These are phyloP conservation scores for Smittia sp. DNA, from an alignment of 2,888 invertebrate species.

Conservation along the genomic window DNA sequence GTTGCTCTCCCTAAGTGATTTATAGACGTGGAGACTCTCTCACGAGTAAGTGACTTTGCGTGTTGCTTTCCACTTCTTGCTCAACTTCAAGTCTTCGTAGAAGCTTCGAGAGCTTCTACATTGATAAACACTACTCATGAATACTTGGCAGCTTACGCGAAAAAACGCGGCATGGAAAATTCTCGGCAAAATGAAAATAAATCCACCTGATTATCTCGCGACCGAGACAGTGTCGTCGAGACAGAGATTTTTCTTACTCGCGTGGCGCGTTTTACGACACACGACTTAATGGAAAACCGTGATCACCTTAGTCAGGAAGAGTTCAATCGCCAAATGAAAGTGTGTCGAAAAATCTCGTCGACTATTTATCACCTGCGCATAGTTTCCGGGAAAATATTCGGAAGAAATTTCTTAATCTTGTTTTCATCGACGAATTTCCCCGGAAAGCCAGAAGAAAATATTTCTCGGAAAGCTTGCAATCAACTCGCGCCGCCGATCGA, in stretches of 20 bases:
- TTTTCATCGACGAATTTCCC: too few species aligned
- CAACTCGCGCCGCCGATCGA: too few species aligned
- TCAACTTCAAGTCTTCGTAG: background rate
- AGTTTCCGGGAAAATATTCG: too few species aligned
- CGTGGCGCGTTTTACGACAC: background rate
- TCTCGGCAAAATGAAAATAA: background rate
- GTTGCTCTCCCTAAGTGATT: constrained; percentile 22
- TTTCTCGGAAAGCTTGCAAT: too few species aligned
- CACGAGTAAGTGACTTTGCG: background rate
- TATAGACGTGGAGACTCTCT: constrained; percentile 4
- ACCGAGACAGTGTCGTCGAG: background rate
- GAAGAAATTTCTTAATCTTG: too few species aligned
- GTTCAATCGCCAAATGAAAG: background rate
- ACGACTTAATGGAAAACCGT: background rate
- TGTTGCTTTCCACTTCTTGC: background rate
- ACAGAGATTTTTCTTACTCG: background rate
- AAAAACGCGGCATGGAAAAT: background rate
- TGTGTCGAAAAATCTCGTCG: too few species aligned
- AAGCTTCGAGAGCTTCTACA: background rate
- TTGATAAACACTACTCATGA: background rate
- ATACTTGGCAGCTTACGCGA: background rate
- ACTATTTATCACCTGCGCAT: too few species aligned
- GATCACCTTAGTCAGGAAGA: background rate
- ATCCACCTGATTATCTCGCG: background rate
- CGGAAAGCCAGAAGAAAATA: too few species aligned